Evolutionary conservation across 2,888 invertebrate species (phyloP), one percentile per base, ranked within the genome.

Genomic region (Mythimna lalbum): DNA sequence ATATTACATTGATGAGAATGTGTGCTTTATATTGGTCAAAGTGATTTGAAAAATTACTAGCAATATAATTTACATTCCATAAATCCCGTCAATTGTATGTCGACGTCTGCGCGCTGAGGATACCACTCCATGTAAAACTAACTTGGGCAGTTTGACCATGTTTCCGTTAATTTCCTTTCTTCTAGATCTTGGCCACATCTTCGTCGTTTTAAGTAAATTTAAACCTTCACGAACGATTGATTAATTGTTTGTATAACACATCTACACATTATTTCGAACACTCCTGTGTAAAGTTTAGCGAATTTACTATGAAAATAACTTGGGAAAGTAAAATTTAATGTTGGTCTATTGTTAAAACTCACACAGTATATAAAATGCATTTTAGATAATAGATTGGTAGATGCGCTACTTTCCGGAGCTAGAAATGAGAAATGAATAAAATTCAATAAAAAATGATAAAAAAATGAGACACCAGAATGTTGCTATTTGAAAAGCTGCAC

Each of bases 401-500:
- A 94, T 94, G 95, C 95, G 95, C 95, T 95, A 94, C 91, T 93
- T 93, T 92, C 93, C 90, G 94, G 94, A 94, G 93, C 87, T 93
- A 93, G 89, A 88, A 87, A 89, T 90, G 88, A 88, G 88, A 91
- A 89, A 89, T 88, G 84, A 89, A 88, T 83, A 86, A 87, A 88
- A 83, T 74, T 86, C 82, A 82, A 84, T 85, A 89, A 90, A 92
- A n/a, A 91, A 89, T 82, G 86, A 88, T 88, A 87, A 89, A 86
- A 88, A 84, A 85, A 87, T 78, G 50, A 82, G 47, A 88, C 84
- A 89, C 86, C 81, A 88, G 81, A 91, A 94, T 95, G 94, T 95
- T 95, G 90, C 88, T 91, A 96, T 96, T 96, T 96, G 96, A 96
- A 96, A 92, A 96, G 95, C 96, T 96, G 96, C 96, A 96, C 96